Evolutionary conservation across 2,113 vertebrate genomes (phyloP).

Genomic region (Larimichthys crocea): DNA sequence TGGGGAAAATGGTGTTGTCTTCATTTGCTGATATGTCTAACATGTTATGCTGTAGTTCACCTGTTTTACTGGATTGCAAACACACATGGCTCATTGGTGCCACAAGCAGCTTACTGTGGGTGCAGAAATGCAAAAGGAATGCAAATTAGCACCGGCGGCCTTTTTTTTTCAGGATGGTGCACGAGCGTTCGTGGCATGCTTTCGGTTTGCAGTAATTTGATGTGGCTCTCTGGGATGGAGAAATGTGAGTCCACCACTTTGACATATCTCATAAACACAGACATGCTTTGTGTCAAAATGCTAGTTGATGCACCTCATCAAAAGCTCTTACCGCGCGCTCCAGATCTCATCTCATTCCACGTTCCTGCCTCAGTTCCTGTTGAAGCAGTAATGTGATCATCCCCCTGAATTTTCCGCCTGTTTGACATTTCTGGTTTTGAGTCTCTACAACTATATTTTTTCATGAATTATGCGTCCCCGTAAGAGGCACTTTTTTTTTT

Average conservation of each 20-base stretch:
- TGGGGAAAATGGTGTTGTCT: constrained; percentile 14
- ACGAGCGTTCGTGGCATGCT: background rate
- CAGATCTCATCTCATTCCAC: background rate
- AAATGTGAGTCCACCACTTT: background rate
- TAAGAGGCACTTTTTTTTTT: no score
- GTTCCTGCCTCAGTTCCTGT: background rate
- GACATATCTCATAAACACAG: constrained; percentile 1
- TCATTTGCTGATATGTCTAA: background rate
- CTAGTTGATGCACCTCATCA: background rate
- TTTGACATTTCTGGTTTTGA: background rate
- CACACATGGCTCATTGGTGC: constrained; percentile 50
- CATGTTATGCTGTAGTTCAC: constrained; percentile 17
- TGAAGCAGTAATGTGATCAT: background rate
- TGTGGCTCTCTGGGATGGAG: background rate
- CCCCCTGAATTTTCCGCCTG: background rate
- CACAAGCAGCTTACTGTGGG: constrained; percentile 19
- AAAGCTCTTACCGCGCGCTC: background rate
- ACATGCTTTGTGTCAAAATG: background rate
- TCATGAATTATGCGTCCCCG: no score
- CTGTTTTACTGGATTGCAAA: constrained; percentile 57
- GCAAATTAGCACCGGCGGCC: constrained; percentile 32
- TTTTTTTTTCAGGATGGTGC: constrained; percentile 4
- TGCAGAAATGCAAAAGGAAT: constrained; percentile 50
- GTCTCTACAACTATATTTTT: no score
- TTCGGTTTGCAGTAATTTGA: background rate